Conservation (phyloP, 2,113 vertebrate species). For the Oceanodroma tethys region DNA sequence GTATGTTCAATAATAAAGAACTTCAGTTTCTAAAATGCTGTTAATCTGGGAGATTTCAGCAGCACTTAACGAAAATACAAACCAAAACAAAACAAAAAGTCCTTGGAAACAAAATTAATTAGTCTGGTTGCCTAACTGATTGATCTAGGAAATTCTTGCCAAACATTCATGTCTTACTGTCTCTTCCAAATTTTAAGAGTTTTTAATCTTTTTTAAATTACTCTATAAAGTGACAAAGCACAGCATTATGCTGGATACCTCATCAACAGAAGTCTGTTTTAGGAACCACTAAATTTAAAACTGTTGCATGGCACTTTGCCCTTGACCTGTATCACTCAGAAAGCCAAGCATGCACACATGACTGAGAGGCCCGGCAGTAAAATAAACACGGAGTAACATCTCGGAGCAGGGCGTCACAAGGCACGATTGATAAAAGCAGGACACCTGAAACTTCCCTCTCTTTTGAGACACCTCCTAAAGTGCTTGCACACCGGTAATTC, state of each 20-base stretch:
- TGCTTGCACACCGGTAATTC: not conserved
- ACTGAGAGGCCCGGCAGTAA: not conserved
- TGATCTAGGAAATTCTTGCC: constrained; percentile 1
- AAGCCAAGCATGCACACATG: not conserved
- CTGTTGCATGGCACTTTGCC: constrained; percentile 7
- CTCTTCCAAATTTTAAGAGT: not conserved
- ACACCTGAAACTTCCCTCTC: not conserved
- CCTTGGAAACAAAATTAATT: constrained; percentile 39
- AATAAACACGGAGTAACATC: not conserved
- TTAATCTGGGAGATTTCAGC: not conserved
- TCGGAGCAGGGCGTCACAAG: not conserved
- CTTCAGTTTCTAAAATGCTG: not conserved
- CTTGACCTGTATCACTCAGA: not conserved
- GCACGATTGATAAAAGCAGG: not conserved
- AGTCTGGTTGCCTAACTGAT: not conserved
- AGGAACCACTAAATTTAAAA: constrained; percentile 16
- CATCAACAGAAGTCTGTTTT: constrained; percentile 30
- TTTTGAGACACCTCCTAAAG: not conserved
- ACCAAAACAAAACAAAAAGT: constrained; percentile 9
- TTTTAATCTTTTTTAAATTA: constrained; percentile 9
- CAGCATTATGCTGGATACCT: not conserved
- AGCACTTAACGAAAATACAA: not conserved
- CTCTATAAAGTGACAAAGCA: not conserved
- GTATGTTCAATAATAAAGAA: not conserved
- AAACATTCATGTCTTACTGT: not conserved